Percentiles rank a stretch among this genome's conserved stretches.
These are phyloP conservation scores for Artemia franciscana DNA, from an alignment of 1,140 invertebrate species.

Conservation along the genomic window DNA sequence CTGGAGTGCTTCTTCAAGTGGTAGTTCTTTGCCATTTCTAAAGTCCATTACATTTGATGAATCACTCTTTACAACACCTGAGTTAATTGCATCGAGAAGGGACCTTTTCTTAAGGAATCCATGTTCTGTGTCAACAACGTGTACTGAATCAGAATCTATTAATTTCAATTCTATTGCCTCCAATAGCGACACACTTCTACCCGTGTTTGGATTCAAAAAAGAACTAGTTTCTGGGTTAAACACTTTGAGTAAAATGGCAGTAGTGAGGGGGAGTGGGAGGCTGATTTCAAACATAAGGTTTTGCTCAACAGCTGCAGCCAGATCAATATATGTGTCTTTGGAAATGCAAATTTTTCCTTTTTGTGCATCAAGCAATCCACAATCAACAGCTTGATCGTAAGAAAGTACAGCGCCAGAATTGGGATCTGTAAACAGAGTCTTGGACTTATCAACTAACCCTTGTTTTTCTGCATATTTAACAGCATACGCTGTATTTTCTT, in stretches of 20 bases:
- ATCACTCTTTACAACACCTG: conserved; percentile 43
- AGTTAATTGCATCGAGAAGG: conserved; percentile 44
- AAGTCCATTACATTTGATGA: conserved; percentile 44
- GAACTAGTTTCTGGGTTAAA: conserved; percentile 44
- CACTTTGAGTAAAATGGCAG: conserved; percentile 56
- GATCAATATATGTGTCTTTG: conserved; percentile 40
- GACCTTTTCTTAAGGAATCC: conserved; percentile 48
- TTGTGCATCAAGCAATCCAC: conserved; percentile 47
- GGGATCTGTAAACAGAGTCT: conserved; percentile 41
- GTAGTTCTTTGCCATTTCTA: conserved; percentile 36
- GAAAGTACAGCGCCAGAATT: conserved; percentile 41
- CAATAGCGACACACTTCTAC: conserved; percentile 41
- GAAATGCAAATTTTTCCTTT: conserved; percentile 36
- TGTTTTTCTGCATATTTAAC: conserved; percentile 33
- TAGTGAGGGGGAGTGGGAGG: conserved; percentile 52
- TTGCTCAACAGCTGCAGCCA: conserved; percentile 58
- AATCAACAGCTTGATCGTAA: conserved; percentile 53
- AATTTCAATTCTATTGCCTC: conserved; percentile 47
- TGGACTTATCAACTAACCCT: conserved; percentile 52
- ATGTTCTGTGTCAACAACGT: conserved; percentile 51
- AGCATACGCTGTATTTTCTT: conserved; percentile 25
- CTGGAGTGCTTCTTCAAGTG: conserved; percentile 54
- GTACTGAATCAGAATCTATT: conserved; percentile 55
- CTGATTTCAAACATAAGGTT: conserved; percentile 56
- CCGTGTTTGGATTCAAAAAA: conserved; percentile 54